Conservation (phyloP, 2,113 vertebrate genomes). For the Coptodon rendalli region DNA sequence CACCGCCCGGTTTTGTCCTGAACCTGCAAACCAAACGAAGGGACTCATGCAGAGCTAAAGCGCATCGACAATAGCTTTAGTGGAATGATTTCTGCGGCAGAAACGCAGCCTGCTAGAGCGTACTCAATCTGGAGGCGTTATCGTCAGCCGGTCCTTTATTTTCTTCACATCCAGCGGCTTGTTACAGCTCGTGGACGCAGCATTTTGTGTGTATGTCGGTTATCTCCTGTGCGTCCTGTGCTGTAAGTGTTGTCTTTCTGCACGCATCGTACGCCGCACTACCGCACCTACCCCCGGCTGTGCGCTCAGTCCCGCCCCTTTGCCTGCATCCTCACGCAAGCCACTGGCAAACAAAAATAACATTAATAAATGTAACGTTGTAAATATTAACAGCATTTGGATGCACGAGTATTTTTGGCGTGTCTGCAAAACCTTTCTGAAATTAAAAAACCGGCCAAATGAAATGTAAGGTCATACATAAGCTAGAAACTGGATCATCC, state of each 20-base stretch:
- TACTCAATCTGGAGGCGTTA: not conserved
- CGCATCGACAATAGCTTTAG: slow-evolving; percentile 18
- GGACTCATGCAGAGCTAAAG: slow-evolving; percentile 48
- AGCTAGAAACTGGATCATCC: not conserved
- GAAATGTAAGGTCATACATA: not conserved
- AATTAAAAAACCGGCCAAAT: not conserved
- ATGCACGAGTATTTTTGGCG: not conserved
- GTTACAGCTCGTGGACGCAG: slow-evolving; percentile 37
- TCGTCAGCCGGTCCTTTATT: not conserved
- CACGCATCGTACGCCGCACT: slow-evolving; percentile 47
- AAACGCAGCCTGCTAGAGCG: not conserved
- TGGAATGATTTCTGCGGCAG: slow-evolving; percentile 46
- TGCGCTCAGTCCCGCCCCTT: slow-evolving; percentile 50
- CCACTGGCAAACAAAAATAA: not conserved
- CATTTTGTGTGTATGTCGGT: slow-evolving; percentile 53
- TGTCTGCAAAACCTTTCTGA: not conserved
- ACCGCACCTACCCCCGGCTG: slow-evolving; percentile 54
- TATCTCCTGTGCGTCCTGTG: not conserved
- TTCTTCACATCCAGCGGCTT: slow-evolving; percentile 27
- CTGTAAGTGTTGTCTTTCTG: slow-evolving; percentile 7
- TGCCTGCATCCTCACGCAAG: slow-evolving; percentile 22
- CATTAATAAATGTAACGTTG: not conserved
- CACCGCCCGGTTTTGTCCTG: slow-evolving; percentile 40
- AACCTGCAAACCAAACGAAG: slow-evolving; percentile 32
- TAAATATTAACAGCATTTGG: not conserved